Evolutionary conservation across 1,140 invertebrate species (phyloP).

Genomic region (Tetramorium parvispinum): DNA sequence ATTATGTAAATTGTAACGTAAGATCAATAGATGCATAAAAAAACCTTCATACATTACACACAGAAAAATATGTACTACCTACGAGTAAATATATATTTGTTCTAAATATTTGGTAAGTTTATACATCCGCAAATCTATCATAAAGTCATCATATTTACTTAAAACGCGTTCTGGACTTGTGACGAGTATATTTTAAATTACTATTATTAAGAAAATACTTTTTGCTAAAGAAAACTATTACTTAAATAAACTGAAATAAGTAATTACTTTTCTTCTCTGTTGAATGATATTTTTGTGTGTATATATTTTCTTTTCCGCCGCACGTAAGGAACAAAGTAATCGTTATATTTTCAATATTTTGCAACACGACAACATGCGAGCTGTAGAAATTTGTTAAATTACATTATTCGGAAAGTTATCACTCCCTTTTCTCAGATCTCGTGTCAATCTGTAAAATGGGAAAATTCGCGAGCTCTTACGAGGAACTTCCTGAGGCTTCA

Average conservation of each 20-base stretch:
- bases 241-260: too few relatives aligned
- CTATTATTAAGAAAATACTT: too few relatives aligned
- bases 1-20: not conserved
- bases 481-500: constrained; percentile 45
- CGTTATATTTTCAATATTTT: not conserved
- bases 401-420: not conserved
- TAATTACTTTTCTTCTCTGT: too few relatives aligned
- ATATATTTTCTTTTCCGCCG: not conserved
- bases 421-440: not conserved
- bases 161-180: too few relatives aligned
- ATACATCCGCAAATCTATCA: too few relatives aligned
- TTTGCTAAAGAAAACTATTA: too few relatives aligned
- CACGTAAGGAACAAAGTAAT: not conserved
- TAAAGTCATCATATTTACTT: too few relatives aligned
- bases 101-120: too few relatives aligned
- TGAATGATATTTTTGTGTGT: too few relatives aligned
- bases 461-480: not conserved
- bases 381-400: not conserved
- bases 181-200: too few relatives aligned
- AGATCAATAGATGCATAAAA: not conserved
- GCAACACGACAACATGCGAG: not conserved
- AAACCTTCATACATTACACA: not conserved
- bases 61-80: too few relatives aligned
- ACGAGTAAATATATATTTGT: too few relatives aligned
- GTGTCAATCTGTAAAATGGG: not conserved